Conservation (phyloP, 2,888 invertebrate genomes). For the Miltochrista miniata region DNA sequence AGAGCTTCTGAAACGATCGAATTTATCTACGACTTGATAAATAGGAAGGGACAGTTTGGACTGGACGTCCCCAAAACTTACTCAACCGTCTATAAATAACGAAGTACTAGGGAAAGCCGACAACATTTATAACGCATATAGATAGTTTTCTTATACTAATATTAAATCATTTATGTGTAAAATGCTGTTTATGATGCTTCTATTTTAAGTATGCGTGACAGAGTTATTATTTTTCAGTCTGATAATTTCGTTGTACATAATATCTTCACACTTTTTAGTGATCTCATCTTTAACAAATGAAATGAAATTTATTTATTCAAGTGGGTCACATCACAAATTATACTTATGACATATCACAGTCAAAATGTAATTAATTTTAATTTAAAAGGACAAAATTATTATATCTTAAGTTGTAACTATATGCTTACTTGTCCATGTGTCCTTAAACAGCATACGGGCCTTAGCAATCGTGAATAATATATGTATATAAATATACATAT, state of each 20-base stretch:
- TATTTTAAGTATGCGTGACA: too few relatives aligned
- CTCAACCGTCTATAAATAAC: slow-evolving; percentile 58
- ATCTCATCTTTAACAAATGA: background rate
- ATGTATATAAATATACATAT: too few relatives aligned
- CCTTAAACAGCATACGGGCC: too few relatives aligned
- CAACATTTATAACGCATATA: slow-evolving; percentile 49
- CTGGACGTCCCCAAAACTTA: slow-evolving; percentile 40
- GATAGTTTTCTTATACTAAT: slow-evolving; percentile 42
- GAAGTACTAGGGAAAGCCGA: slow-evolving; percentile 60
- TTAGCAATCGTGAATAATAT: too few relatives aligned
- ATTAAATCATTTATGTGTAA: slow-evolving; percentile 28
- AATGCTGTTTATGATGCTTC: slow-evolving; percentile 4
- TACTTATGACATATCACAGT: too few relatives aligned
- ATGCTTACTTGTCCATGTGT: too few relatives aligned
- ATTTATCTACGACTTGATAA: slow-evolving; percentile 25
- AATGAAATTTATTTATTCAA: background rate
- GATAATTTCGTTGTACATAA: too few relatives aligned
- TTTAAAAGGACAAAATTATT: too few relatives aligned
- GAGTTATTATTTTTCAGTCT: too few relatives aligned
- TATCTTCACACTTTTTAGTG: background rate
- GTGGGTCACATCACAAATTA: too few relatives aligned
- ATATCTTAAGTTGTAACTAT: too few relatives aligned
- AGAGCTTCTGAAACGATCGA: slow-evolving; percentile 11
- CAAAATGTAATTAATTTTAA: too few relatives aligned
- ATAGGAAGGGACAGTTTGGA: slow-evolving; percentile 38